Base-by-base conservation (phyloP, 1,140 invertebrate species). In the Hypsibius dujardini region DNA sequence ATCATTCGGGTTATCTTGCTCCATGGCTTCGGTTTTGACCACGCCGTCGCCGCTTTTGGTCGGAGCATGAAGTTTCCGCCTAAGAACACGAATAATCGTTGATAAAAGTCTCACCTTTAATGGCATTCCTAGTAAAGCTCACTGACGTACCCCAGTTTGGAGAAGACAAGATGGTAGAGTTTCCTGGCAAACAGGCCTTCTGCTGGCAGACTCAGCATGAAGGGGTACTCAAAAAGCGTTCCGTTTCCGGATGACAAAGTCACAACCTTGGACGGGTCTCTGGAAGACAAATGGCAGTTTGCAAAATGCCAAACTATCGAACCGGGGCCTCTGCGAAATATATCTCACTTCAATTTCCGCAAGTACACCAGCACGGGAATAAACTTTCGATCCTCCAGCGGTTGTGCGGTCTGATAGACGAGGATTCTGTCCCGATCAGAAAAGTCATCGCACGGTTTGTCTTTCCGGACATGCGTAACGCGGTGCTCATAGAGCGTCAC, bases 81-180 rank as follows among this genome's bases (percentile, higher is more conserved):
- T n/a, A 56, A 56, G 7, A 56, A 56, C 50, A 56, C 7, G 0
- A 28, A 28, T 28, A 28, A 28, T 28, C 28, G 28, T 28, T 28
- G 28, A 28, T 28, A 28, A 28, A 28, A 28, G 28, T 28, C 28
- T 28, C 28, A 28, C 28, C 28, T 28, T 28, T 28, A 28, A 28
- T 28, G 28, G 28, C 28, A 28, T 28, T 28, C 28, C 28, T 28
- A 28, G 28, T 28, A 28, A 28, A 28, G 28, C 28, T 28, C 28
- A 28, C 28, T 28, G 28, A 28, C 28, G 28, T 28, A 28, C 28
- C 28, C 28, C n/a, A 56, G 7, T 56, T 56, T 56, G n/a, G 50
- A 56, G 50, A 12, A 56, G 60, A 71, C 72, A 40, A 73, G 71
- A n/a, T 47, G 28, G 46, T 74, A 70, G 46, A 59, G 70, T 70